Conservation (phyloP, 2,113 vertebrate species). For the Redunca redunca region DNA sequence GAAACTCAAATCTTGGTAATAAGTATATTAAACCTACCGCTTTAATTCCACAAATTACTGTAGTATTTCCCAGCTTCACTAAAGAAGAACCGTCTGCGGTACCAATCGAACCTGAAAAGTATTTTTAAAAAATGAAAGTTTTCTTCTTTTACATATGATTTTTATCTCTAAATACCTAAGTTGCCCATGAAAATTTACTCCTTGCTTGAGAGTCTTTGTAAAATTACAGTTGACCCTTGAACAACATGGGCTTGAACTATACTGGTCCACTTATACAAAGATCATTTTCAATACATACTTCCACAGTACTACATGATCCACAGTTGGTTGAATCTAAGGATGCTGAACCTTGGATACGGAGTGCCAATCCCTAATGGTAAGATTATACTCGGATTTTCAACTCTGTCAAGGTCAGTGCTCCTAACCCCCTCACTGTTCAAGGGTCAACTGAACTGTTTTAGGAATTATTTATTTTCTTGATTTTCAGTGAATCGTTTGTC, state of each 20-base stretch:
- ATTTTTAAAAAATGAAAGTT: slow-evolving; percentile 16
- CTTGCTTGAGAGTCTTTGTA: neutral
- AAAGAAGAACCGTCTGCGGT: slow-evolving; percentile 96
- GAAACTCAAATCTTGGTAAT: neutral
- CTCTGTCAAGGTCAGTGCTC: neutral
- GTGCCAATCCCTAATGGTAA: neutral
- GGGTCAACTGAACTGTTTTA: neutral
- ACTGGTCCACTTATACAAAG: neutral
- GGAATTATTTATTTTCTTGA: neutral
- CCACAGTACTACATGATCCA: neutral
- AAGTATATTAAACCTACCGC: slow-evolving; percentile 81
- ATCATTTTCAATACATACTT: neutral
- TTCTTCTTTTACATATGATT: neutral
- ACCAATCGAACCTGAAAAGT: slow-evolving; percentile 90
- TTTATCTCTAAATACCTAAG: neutral
- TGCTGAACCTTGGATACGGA: neutral
- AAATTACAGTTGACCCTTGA: neutral
- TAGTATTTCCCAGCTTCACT: slow-evolving; percentile 96
- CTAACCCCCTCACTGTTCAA: neutral
- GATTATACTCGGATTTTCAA: neutral
- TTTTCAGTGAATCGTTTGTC: neutral
- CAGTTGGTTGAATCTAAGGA: neutral
- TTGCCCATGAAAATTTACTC: neutral
- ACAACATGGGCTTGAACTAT: neutral
- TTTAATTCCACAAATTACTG: slow-evolving; percentile 96